Evolutionary conservation across 1,140 invertebrate species (phyloP).

Genomic region (Manduca sexta): DNA sequence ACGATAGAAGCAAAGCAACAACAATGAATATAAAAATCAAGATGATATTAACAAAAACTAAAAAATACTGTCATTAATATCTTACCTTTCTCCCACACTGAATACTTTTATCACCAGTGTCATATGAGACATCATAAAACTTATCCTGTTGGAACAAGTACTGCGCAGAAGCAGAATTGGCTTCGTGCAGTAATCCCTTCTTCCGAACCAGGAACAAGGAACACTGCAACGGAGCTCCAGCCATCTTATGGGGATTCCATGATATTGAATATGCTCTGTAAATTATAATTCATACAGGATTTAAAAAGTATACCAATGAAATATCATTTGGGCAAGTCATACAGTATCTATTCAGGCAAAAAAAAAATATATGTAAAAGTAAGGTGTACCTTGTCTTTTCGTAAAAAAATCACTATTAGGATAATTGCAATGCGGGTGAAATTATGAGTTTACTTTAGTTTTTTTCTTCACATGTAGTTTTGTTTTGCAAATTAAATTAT

Average conservation of each 20-base stretch:
- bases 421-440: no score
- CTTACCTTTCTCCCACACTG: slow-evolving; percentile 91
- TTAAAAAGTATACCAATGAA: no score
- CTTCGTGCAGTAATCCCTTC: slow-evolving; percentile 79
- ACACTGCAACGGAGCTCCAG: slow-evolving; percentile 91
- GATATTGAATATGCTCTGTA: slow-evolving; percentile 82
- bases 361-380: not conserved
- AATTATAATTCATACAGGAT: slow-evolving; percentile 2
- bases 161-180: slow-evolving; percentile 85
- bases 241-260: slow-evolving; percentile 96
- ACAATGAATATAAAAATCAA: no score
- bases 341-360: not conserved
- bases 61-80: no score
- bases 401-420: no score
- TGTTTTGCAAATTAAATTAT: no score
- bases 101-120: slow-evolving; percentile 94
- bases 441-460: no score
- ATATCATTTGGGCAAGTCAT: no score
- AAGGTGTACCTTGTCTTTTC: no score
- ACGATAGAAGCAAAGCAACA: no score
- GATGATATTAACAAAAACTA: no score
- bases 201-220: slow-evolving; percentile 83
- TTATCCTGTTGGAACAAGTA: slow-evolving; percentile 96
- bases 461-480: no score
- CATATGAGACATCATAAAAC: slow-evolving; percentile 91